These are phyloP conservation scores for Zeugodacus cucurbitae DNA, from an alignment of 1,140 invertebrate genomes.

Conservation along the genomic window DNA sequence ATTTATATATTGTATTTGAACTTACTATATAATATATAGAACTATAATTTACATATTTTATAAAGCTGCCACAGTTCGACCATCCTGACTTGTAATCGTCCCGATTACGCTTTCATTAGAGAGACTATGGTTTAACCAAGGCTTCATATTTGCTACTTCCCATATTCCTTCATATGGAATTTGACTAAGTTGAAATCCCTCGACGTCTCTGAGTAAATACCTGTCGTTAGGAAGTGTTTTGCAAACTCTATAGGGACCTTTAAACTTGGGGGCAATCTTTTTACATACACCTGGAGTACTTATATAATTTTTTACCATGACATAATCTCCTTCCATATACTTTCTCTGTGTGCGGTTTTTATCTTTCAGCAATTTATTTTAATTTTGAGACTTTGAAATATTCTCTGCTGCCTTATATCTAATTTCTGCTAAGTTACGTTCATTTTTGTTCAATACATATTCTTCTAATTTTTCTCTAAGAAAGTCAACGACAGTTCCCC, in stretches of 20 bases:
- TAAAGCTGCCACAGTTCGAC: not conserved
- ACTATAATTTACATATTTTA: not conserved
- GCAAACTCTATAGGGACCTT: not conserved
- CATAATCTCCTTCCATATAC: not conserved
- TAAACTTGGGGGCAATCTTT: not conserved
- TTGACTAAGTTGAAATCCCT: not conserved
- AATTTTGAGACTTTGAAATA: constrained; percentile 22
- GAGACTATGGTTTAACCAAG: not conserved
- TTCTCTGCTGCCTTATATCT: not conserved
- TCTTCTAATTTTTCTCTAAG: not conserved
- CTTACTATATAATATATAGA: too few species aligned
- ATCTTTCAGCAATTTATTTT: constrained; percentile 9
- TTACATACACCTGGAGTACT: not conserved
- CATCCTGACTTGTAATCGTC: not conserved
- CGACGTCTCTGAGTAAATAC: not conserved
- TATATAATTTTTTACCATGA: too few species aligned
- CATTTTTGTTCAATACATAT: not conserved
- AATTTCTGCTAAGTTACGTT: constrained; percentile 6
- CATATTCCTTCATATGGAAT: not conserved
- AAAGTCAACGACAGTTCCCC: not conserved
- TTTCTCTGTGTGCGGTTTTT: too few species aligned
- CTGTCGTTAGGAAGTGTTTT: not conserved
- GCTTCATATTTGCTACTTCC: not conserved
- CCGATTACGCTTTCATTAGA: not conserved
- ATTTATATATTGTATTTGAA: too few species aligned